Evolutionary conservation across 2,888 invertebrate species (phyloP).

Genomic region (Noctua comes): DNA sequence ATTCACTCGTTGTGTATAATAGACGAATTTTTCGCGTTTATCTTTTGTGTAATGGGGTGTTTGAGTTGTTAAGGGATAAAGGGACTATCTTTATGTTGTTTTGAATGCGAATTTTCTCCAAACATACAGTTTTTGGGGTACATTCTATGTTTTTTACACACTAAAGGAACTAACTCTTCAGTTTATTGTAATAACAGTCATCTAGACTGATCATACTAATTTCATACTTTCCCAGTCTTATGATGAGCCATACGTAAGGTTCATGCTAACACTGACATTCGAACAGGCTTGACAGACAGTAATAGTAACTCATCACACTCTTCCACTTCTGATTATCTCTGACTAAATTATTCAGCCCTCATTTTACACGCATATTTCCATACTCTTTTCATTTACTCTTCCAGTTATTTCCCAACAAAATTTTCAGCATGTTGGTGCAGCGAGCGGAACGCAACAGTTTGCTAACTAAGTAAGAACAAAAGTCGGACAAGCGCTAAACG

Average conservation of each 20-base stretch:
- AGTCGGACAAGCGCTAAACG: constrained; percentile 40
- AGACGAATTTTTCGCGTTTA: constrained; percentile 52
- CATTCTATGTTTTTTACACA: background rate
- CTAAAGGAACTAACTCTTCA: background rate
- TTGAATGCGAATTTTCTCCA: background rate
- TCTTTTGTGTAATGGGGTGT: constrained; percentile 39
- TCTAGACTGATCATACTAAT: background rate
- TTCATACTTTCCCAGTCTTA: background rate
- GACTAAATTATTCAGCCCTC: background rate
- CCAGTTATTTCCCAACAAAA: constrained; percentile 27
- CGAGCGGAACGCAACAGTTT: constrained; percentile 48
- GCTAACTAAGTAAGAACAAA: constrained; percentile 61
- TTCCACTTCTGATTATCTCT: background rate
- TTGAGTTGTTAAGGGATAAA: constrained; percentile 27
- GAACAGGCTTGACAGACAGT: background rate
- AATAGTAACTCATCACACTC: background rate
- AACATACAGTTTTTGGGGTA: background rate
- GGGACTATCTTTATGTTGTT: constrained; percentile 21
- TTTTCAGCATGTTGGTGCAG: constrained; percentile 19
- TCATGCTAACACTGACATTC: background rate
- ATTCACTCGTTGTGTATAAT: constrained; percentile 57
- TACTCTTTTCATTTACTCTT: constrained; percentile 27
- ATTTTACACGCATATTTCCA: background rate
- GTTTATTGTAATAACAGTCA: background rate
- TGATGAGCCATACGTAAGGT: background rate